These are phyloP conservation scores for Macrophya annulata DNA, from an alignment of 2,888 invertebrate genomes.

Conservation along the genomic window DNA sequence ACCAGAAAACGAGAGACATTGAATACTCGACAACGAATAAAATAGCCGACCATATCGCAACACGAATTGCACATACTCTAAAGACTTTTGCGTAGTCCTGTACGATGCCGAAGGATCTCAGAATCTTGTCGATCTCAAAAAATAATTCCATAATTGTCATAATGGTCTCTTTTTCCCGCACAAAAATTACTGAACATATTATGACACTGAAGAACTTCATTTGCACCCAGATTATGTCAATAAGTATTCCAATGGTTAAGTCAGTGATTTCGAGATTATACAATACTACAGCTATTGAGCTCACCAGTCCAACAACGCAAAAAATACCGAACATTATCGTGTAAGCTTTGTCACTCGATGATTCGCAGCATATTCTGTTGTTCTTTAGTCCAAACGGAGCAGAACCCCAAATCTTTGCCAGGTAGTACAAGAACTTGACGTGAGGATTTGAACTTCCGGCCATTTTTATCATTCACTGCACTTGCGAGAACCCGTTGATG, in stretches of 20 bases:
- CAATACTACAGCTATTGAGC: neutral
- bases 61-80: neutral
- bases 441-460: neutral
- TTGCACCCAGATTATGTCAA: neutral
- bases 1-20: neutral
- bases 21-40: neutral
- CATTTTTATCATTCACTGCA: neutral
- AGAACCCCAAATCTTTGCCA: constrained; percentile 4
- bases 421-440: constrained; percentile 27
- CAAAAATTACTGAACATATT: neutral
- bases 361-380: neutral
- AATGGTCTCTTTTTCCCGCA: neutral
- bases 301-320: neutral
- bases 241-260: neutral
- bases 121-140: neutral
- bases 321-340: neutral
- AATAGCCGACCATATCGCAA: constrained; percentile 14
- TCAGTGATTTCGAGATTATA: rapidly evolving
- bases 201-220: neutral
- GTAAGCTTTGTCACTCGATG: neutral
- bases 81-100: neutral
- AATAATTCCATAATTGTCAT: neutral
- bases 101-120: neutral
- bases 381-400: neutral
- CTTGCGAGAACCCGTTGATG: neutral